phyloP scores from a whole-genome alignment of 2,113 vertebrate species.

The Ginglymostoma cirratum region DNA sequence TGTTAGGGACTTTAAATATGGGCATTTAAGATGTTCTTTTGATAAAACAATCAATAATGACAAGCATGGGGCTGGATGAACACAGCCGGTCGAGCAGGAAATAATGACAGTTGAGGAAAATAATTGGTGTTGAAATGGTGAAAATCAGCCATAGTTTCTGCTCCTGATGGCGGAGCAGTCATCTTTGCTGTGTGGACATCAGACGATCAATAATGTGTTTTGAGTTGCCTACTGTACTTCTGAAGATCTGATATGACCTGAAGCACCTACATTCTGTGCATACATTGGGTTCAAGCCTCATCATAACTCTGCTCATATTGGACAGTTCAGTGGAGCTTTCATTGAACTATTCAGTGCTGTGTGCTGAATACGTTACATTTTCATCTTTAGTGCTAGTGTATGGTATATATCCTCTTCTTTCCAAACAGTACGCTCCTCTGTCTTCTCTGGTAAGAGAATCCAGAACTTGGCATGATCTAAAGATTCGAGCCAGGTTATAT shows the following conservation, averaged over 20 bases:
- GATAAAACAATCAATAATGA: background rate
- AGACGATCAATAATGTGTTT: background rate
- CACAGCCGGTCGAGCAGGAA: no score
- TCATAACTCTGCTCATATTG: background rate
- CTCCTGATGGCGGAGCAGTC: no score
- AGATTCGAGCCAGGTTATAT: background rate
- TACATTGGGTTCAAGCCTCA: background rate
- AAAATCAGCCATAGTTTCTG: background rate
- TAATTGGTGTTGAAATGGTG: background rate
- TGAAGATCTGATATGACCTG: background rate
- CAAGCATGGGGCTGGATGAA: no score
- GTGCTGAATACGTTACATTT: background rate
- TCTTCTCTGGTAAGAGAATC: background rate
- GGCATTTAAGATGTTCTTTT: background rate
- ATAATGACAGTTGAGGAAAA: background rate
- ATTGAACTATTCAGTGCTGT: background rate
- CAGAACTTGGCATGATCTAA: background rate
- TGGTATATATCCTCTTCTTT: background rate
- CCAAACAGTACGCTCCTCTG: background rate
- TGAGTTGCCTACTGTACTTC: background rate
- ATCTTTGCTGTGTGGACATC: background rate
- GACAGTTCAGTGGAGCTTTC: background rate
- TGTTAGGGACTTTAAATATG: background rate
- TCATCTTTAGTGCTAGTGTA: background rate
- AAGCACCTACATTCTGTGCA: background rate